phyloP scores from a whole-genome alignment of 2,888 invertebrate species.

The Ectemnius cavifrons region DNA sequence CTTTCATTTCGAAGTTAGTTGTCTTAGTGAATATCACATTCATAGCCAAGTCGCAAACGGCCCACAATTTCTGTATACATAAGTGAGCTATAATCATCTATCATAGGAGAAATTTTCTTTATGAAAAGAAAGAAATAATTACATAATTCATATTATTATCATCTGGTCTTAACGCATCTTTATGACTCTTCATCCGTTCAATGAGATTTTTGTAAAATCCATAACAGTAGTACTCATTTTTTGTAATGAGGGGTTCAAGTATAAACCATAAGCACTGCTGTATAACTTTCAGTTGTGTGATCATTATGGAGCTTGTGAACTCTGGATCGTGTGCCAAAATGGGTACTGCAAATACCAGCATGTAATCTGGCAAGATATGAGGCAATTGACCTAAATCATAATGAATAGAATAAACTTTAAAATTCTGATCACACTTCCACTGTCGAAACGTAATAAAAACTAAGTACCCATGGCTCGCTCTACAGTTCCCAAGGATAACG shows the following conservation, averaged over 20 bases:
- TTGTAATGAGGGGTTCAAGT: slow-evolving; percentile 94
- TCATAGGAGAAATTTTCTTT: no score
- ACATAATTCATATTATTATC: slow-evolving; percentile 91
- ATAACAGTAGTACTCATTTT: slow-evolving; percentile 96
- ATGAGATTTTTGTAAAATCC: slow-evolving; percentile 96
- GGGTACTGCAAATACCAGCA: slow-evolving; percentile 97
- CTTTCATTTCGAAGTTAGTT: slow-evolving; percentile 92
- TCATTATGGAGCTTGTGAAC: slow-evolving; percentile 88
- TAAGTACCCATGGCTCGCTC: slow-evolving; percentile 75
- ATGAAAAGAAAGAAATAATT: slow-evolving; percentile 74
- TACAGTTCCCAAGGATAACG: slow-evolving; percentile 85
- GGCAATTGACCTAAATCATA: slow-evolving; percentile 83
- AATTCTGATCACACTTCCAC: no score
- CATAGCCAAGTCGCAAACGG: slow-evolving; percentile 96
- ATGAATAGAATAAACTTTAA: slow-evolving; percentile 24
- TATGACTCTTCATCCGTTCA: slow-evolving; percentile 96
- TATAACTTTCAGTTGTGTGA: slow-evolving; percentile 87
- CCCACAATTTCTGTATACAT: slow-evolving; percentile 92
- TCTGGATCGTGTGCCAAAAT: slow-evolving; percentile 95
- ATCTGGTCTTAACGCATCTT: slow-evolving; percentile 91
- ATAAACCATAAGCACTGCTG: slow-evolving; percentile 96
- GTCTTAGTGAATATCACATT: slow-evolving; percentile 93
- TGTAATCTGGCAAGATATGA: slow-evolving; percentile 96
- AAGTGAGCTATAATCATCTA: slow-evolving; percentile 10
- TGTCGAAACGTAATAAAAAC: no score